Percentiles rank a stretch among this genome's conserved stretches.
These are phyloP conservation scores for Novumbra hubbsi DNA, from an alignment of 2,797 vertebrate species.

Conservation along the genomic window DNA sequence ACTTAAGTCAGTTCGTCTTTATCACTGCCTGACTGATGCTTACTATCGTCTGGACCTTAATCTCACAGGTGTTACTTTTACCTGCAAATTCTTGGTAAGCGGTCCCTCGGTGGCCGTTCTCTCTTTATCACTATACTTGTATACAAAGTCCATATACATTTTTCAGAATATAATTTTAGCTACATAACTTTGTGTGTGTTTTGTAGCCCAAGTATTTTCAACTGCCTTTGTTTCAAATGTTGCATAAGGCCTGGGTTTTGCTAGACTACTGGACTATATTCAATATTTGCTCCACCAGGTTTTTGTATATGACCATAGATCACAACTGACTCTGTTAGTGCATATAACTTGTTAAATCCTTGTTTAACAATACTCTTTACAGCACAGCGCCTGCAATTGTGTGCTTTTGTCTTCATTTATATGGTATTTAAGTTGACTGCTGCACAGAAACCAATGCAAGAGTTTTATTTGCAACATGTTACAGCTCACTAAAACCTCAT, in stretches of 20 bases:
- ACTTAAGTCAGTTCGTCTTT: neutral
- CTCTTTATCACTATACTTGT: neutral
- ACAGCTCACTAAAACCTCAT: neutral
- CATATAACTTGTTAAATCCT: neutral
- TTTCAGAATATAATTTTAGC: neutral
- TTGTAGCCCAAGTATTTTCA: slow-evolving; percentile 19
- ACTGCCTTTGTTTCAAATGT: slow-evolving; percentile 22
- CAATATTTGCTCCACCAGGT: neutral
- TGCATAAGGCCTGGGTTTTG: neutral
- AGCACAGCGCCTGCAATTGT: neutral
- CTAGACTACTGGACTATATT: neutral
- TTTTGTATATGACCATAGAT: neutral
- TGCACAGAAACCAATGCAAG: slow-evolving; percentile 5
- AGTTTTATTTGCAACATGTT: neutral
- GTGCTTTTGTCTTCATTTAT: neutral
- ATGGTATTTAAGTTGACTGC: neutral
- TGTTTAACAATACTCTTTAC: neutral
- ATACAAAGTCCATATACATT: neutral
- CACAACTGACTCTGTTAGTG: neutral
- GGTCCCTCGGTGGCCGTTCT: neutral
- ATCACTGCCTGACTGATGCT: neutral
- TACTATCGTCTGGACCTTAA: neutral
- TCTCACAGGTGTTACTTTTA: neutral
- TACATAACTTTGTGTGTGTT: slow-evolving; percentile 22
- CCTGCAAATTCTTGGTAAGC: neutral